Conservation (phyloP, 2,113 vertebrate genomes). For the Dolichallabes microphthalmus region DNA sequence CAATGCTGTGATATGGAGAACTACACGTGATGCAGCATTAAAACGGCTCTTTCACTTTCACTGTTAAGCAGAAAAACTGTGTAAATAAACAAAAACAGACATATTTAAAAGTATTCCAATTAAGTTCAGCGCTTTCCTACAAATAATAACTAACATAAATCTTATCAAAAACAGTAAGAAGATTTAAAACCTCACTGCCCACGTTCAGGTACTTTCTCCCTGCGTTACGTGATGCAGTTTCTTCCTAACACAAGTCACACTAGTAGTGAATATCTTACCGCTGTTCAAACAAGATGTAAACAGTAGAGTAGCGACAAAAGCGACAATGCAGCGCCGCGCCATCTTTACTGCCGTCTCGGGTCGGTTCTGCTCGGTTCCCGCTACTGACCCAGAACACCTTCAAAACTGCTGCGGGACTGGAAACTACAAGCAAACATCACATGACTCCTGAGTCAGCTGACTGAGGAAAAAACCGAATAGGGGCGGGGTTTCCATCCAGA, state of each 20-base stretch:
- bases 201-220: not conserved
- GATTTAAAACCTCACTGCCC: not conserved
- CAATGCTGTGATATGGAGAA: not conserved
- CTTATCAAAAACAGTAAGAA: not conserved
- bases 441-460: constrained; percentile 67
- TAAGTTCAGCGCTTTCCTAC: not conserved
- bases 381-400: not conserved
- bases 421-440: constrained; percentile 46
- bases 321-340: constrained; percentile 12
- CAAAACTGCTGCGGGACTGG: not conserved
- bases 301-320: not conserved
- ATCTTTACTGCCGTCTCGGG: constrained; percentile 12
- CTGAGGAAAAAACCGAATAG: not conserved
- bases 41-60: constrained; percentile 18
- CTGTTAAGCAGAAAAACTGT: not conserved
- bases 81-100: not conserved
- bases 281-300: not conserved
- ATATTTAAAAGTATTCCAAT: not conserved
- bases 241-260: not conserved
- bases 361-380: not conserved
- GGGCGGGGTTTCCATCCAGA: not conserved
- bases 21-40: not conserved
- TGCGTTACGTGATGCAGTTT: not conserved
- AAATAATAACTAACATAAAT: not conserved
- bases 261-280: constrained; percentile 23